Evolutionary conservation across 2,888 invertebrate species (phyloP).

Genomic region (Ditylenchus weischeri): DNA sequence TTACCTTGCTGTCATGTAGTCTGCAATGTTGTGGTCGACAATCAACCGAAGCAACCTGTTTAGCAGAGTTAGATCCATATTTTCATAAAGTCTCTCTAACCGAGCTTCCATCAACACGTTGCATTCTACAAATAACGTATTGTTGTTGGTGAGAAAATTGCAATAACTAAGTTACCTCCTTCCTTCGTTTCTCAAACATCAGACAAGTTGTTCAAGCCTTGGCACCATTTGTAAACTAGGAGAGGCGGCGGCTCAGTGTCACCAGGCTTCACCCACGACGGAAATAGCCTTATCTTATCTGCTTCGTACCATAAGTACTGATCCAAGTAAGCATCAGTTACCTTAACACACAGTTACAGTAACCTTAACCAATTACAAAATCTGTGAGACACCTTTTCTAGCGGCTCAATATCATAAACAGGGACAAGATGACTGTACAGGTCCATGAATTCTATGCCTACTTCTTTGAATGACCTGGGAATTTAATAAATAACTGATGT

Average conservation of each 20-base stretch:
- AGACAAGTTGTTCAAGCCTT: slow-evolving; percentile 67
- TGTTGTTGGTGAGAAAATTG: not conserved
- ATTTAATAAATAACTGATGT: not conserved
- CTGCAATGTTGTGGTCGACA: slow-evolving; percentile 99
- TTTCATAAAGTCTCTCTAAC: slow-evolving; percentile 98
- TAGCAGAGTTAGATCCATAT: slow-evolving; percentile 94
- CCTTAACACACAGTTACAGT: slow-evolving; percentile 61
- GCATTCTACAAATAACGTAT: slow-evolving; percentile 74
- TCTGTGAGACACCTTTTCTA: slow-evolving; percentile 73
- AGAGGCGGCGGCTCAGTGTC: slow-evolving; percentile 87
- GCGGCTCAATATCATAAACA: slow-evolving; percentile 96
- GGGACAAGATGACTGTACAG: slow-evolving; percentile 96
- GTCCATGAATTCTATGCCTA: slow-evolving; percentile 99
- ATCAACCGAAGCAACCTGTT: slow-evolving; percentile 91
- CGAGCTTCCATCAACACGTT: slow-evolving; percentile 93
- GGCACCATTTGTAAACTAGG: slow-evolving; percentile 93
- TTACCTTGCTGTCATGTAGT: slow-evolving; percentile 99
- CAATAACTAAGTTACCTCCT: not conserved
- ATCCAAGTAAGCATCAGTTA: slow-evolving; percentile 97
- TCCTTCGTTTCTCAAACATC: slow-evolving; percentile 89
- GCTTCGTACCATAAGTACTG: slow-evolving; percentile 98
- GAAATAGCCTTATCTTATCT: slow-evolving; percentile 90
- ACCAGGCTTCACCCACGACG: slow-evolving; percentile 98
- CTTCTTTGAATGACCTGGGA: slow-evolving; percentile 63
- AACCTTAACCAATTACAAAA: no score